Base-by-base conservation (phyloP, 1,140 invertebrate species). In the Marisa cornuarietis region DNA sequence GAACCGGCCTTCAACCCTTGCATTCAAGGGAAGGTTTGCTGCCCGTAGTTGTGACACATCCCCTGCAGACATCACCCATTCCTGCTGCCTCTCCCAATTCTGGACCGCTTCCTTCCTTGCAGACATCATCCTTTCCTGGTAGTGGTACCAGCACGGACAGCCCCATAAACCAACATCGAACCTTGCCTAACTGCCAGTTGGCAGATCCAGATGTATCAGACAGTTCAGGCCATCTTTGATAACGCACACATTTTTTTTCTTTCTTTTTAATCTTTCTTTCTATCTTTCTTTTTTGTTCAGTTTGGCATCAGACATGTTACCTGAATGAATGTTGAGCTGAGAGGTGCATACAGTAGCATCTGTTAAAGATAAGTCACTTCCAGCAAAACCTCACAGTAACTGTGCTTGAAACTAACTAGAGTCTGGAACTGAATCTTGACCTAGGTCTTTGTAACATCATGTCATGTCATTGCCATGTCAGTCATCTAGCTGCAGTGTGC, bases 161-260 rank as follows among this genome's bases (percentile, higher is more conserved):
- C 51, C 76, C 76, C 49, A 68, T 52, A 77, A 63, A 68, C 49
- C 63, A 65, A 77, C 76, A 77, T 77, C 76, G 76, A 77, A 77
- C 65, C 24, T 68, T 77, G 76, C 68, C 76, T 51, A 54, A n/a
- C 54, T 49, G 76, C 42, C 76, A 77, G 76, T 77, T 63, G 4
- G 6, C 63, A 9, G 76, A 77, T 20, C 42, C 42, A 65, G 76
- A 77, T 11, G 22, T 66, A 49, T 51, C 76, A 22, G 76, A 77
- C 65, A 24, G 13, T 65, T 6, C 76, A 77, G 76, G 63, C 76
- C 76, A 63, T 51, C 20, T 51, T 54, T 77, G 76, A 77, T 68
- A 51, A 77, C 65, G 76, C 76, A 77, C 76, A 77, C 63, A 24
- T 69, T 26, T 66, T 26, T 10, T 49, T 31, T 68, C 8, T 20